phyloP scores from a whole-genome alignment of 1,140 invertebrate species.

The Drosophila murphyi region DNA sequence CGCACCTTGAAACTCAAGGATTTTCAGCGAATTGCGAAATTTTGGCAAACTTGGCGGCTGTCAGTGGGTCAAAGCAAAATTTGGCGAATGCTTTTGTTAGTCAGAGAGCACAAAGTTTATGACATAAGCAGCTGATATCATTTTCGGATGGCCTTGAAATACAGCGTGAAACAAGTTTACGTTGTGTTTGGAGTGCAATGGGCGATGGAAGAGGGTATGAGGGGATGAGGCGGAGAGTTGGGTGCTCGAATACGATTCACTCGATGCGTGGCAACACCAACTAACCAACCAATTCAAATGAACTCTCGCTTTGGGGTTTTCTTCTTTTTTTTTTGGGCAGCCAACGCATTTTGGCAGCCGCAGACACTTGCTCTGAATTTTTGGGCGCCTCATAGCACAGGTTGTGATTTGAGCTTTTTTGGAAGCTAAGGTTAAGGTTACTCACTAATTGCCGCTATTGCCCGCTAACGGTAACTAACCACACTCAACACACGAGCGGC shows the following conservation, averaged over 20 bases:
- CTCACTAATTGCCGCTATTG: constrained; percentile 60
- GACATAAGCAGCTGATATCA: constrained; percentile 59
- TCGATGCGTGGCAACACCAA: constrained; percentile 46
- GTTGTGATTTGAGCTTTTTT: constrained; percentile 84
- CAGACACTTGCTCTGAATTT: constrained; percentile 65
- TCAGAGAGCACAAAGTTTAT: constrained; percentile 45
- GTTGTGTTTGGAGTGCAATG: constrained; percentile 15
- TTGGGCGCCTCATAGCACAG: constrained; percentile 82
- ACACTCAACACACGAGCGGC: constrained; percentile 53
- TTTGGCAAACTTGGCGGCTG: constrained; percentile 66
- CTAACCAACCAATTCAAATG: constrained; percentile 47
- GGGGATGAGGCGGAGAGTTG: background rate
- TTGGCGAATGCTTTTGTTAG: constrained; percentile 36
- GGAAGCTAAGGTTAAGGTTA: constrained; percentile 85
- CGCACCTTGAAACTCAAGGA: constrained; percentile 81
- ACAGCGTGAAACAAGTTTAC: constrained; percentile 51
- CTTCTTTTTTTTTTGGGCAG: constrained; percentile 32
- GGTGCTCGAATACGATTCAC: constrained; percentile 25
- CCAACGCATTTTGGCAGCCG: constrained; percentile 58
- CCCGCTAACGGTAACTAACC: constrained; percentile 59
- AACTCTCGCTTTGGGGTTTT: constrained; percentile 41
- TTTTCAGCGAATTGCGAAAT: constrained; percentile 59
- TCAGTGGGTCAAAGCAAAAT: constrained; percentile 67
- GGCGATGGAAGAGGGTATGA: background rate
- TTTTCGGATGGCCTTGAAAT: constrained; percentile 67